Evolutionary conservation across 2,113 vertebrate genomes (phyloP), one percentile per base, ranked within the genome.

Genomic region (Blennius ocellaris): DNA sequence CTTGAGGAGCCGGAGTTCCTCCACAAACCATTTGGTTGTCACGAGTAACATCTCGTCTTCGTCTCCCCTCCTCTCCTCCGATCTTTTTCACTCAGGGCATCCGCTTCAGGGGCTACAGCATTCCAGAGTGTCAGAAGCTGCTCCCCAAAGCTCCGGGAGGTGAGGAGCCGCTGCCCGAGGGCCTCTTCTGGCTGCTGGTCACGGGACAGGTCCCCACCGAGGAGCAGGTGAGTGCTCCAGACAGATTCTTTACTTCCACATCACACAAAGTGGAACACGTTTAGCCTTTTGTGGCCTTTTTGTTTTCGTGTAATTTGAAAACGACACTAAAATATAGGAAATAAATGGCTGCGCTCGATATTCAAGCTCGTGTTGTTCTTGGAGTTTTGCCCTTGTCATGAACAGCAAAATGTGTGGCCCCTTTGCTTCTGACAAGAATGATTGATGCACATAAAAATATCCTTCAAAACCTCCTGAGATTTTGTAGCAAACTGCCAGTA

Each of bases 141-240:
- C 90, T 99, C 70, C 97, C 97, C 66, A 99, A 96, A 86, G 96
- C 95, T 6, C 87, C 94, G 0, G 97, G 95, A 39, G 97, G 97
- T 0, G 94, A 95, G 73, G 97, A 99, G 78, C 97, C 97, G 0
- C 93, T 99, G 68, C 97, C 97, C 0, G 97, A 99, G 78, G 97
- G 97, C 5, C 95, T 99, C 14, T 99, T 99, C 92, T 99, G 97
- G 97, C 94, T 99, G 86, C 88, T 99, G 86, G 92, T 98, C 82
- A 99, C 97, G 0, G 97, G 97, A 37, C 92, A 97, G 50, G 92
- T 98, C 72, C 97, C 97, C 69, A 95, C 92, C 7, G 95, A 96
- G 65, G 97, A 98, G 79, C 97, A 99, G 96, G 97, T 99, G 88
- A 89, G 90, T 0, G 8, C 21, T 30, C 21, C 2, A 0, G 5